Conservation (phyloP, 2,888 invertebrate genomes). For the Exephanes ischioxanthus region DNA sequence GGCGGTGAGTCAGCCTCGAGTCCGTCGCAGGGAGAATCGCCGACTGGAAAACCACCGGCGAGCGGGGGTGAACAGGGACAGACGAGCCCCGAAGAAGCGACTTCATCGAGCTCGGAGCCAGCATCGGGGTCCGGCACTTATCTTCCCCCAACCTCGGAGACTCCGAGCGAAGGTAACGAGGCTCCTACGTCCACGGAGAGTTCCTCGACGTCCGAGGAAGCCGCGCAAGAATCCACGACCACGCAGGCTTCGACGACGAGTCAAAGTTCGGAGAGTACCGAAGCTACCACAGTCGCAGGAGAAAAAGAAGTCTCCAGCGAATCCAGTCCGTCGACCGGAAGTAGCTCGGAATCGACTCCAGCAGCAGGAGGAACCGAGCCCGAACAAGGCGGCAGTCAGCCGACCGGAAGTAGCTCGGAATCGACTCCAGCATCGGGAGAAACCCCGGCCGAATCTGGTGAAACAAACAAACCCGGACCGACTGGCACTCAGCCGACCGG, state of each 20-base stretch:
- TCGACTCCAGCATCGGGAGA: background rate
- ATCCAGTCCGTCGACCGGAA: background rate
- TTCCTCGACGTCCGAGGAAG: constrained; percentile 7
- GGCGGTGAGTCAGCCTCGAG: constrained; percentile 59
- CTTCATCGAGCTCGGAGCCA: constrained; percentile 3
- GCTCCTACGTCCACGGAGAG: background rate
- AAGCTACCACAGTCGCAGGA: background rate
- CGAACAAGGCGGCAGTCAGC: background rate
- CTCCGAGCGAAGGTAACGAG: background rate
- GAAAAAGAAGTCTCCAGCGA: constrained; percentile 14
- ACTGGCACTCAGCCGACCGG: constrained; percentile 2
- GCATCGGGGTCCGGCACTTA: background rate
- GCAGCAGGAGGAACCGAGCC: background rate
- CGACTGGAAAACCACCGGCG: constrained; percentile 28
- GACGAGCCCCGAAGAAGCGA: background rate
- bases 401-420: background rate
- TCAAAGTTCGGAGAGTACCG: constrained; percentile 9
- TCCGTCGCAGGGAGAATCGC: constrained; percentile 9
- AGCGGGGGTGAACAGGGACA: constrained; percentile 11
- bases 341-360: background rate
- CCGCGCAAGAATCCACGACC: constrained; percentile 13
- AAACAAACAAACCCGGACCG: constrained; percentile 26
- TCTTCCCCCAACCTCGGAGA: background rate
- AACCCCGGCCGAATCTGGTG: background rate
- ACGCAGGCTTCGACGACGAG: constrained; percentile 3